Percentiles rank a stretch among this genome's conserved stretches.
Evolutionary conservation across 2,113 vertebrate genomes (phyloP).

Genomic region (Ceuthmochares aereus): DNA sequence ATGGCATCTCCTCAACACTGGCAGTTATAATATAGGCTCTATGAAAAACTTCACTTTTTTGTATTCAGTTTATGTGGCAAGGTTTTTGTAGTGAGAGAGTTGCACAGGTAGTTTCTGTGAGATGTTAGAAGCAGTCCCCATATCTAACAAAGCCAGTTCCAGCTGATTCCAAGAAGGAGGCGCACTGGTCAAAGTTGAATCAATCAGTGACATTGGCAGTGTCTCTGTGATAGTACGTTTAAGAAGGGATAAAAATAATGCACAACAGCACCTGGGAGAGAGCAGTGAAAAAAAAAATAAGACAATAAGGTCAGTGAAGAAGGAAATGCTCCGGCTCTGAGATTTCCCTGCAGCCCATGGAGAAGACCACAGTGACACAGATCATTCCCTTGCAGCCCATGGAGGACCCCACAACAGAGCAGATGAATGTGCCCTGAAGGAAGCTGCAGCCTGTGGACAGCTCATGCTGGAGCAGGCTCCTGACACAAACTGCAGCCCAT

Average conservation of each 20-base stretch:
- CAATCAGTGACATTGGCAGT: not conserved
- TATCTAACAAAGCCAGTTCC: not conserved
- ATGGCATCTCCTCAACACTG: not conserved
- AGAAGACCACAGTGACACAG: not conserved
- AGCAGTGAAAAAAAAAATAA: not conserved
- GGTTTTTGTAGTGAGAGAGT: not conserved
- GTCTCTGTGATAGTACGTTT: not conserved
- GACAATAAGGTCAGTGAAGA: not conserved
- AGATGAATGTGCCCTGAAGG: not conserved
- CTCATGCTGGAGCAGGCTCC: not conserved
- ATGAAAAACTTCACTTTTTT: not conserved
- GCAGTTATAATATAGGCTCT: not conserved
- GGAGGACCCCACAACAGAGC: not conserved
- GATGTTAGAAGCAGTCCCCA: not conserved
- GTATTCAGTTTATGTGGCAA: accelerated
- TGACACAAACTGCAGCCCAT: not conserved
- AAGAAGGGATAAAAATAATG: not conserved
- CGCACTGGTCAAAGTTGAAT: accelerated
- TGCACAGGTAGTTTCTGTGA: not conserved
- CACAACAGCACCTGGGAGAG: not conserved
- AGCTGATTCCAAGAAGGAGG: not conserved
- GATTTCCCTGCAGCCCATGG: accelerated
- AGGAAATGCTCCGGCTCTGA: not conserved
- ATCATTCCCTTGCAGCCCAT: accelerated
- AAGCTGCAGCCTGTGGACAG: not conserved